Evolutionary conservation across 2,113 vertebrate genomes (phyloP).

Genomic region (Bos javanicus): DNA sequence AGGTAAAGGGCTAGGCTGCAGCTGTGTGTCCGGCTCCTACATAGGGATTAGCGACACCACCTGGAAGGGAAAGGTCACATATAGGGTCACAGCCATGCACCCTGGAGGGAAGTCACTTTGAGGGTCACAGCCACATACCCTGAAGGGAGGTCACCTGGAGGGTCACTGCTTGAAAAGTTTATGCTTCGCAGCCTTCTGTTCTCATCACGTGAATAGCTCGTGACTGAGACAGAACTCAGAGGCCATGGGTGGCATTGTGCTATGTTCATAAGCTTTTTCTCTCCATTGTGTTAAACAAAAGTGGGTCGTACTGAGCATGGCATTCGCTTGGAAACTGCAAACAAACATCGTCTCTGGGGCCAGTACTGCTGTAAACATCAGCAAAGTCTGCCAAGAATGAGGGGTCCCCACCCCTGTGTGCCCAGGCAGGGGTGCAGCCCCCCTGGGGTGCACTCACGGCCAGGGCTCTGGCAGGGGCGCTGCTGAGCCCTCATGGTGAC

Average conservation of each 20-base stretch:
- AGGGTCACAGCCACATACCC: background rate
- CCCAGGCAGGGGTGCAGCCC: background rate
- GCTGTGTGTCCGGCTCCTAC: too few species aligned
- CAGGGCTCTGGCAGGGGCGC: background rate
- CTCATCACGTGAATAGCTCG: background rate
- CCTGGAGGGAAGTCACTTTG: background rate
- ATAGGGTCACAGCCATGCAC: background rate
- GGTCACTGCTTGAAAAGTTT: background rate
- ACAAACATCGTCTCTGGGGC: background rate
- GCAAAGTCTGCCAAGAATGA: background rate
- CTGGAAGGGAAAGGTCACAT: background rate
- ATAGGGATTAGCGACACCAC: background rate
- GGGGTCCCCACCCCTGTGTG: background rate
- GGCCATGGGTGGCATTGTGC: background rate
- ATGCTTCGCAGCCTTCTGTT: background rate
- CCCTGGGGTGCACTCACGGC: background rate
- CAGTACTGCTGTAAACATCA: background rate
- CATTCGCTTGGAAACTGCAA: background rate
- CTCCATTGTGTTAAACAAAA: background rate
- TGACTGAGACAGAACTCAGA: background rate
- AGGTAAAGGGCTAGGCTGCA: conserved; percentile 79
- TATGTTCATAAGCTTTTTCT: background rate
- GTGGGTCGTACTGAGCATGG: background rate
- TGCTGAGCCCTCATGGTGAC: rapidly evolving
- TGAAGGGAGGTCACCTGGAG: background rate